phyloP scores from a whole-genome alignment of 2,113 vertebrate genomes.

The Thalassarche chlororhynchos region DNA sequence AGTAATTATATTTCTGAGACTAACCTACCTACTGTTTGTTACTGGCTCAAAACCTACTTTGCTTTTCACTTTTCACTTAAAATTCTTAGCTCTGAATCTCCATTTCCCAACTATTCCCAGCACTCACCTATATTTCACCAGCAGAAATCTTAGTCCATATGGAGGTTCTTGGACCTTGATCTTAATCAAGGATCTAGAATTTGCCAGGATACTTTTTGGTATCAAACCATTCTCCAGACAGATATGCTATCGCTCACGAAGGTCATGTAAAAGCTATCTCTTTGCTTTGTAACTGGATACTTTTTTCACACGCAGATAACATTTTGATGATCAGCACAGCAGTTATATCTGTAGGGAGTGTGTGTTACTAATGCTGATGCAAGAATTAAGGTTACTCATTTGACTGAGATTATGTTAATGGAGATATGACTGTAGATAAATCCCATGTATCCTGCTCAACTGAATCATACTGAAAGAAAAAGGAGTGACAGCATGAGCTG shows the following conservation, averaged over 20 bases:
- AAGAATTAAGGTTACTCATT: background rate
- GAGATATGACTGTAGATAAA: background rate
- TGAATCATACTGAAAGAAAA: background rate
- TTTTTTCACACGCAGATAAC: background rate
- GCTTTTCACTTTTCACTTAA: background rate
- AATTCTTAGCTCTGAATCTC: background rate
- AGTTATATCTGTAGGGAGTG: background rate
- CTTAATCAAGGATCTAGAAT: background rate
- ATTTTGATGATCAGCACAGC: background rate
- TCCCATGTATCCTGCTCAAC: background rate
- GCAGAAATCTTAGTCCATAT: background rate
- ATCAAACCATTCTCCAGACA: background rate
- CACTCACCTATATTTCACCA: background rate
- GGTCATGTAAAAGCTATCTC: background rate
- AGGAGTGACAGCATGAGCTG: background rate
- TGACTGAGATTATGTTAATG: background rate
- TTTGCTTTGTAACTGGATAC: background rate
- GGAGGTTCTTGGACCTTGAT: background rate
- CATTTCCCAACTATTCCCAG: background rate
- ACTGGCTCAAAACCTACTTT: background rate
- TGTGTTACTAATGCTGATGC: background rate
- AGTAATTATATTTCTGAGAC: background rate
- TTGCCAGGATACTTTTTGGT: background rate
- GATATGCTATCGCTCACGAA: background rate
- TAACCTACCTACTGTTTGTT: background rate